Percentiles rank a stretch among this genome's conserved stretches.
Conservation (phyloP, 2,888 invertebrate species). For the Cerastis rubricosa region DNA sequence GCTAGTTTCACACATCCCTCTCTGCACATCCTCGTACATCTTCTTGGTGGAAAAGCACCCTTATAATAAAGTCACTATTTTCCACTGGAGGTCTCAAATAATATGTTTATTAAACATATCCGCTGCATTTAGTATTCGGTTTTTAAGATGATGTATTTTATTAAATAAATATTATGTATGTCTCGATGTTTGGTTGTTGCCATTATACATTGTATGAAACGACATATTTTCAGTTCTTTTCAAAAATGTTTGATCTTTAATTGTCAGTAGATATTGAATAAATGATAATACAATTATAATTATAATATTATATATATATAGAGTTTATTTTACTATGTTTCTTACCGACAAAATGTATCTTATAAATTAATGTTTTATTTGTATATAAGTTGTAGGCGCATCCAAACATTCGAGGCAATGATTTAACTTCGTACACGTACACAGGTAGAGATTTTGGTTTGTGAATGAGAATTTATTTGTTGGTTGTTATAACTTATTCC, state of each 20-base stretch:
- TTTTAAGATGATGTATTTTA: constrained; percentile 47
- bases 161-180: constrained; percentile 40
- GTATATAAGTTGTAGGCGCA: constrained; percentile 13
- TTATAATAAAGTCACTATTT: constrained; percentile 61
- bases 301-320: background rate
- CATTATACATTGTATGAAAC: constrained; percentile 21
- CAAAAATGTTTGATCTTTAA: constrained; percentile 1
- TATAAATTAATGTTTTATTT: background rate
- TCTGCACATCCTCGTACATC: background rate
- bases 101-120: constrained; percentile 58
- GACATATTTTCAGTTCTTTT: constrained; percentile 5
- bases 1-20: background rate
- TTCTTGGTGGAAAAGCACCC: background rate
- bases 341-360: background rate
- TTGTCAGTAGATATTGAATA: background rate
- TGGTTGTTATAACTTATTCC: constrained; percentile 79
- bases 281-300: background rate
- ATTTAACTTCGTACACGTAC: constrained; percentile 55
- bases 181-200: constrained; percentile 36
- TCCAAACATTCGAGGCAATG: constrained; percentile 28
- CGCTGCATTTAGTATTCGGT: constrained; percentile 67
- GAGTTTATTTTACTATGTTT: constrained; percentile 9
- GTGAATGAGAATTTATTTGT: constrained; percentile 71
- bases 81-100: constrained; percentile 52
- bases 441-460: constrained; percentile 68